Base-by-base conservation (phyloP, 2,797 vertebrate genomes). In the Karalla daura region DNA sequence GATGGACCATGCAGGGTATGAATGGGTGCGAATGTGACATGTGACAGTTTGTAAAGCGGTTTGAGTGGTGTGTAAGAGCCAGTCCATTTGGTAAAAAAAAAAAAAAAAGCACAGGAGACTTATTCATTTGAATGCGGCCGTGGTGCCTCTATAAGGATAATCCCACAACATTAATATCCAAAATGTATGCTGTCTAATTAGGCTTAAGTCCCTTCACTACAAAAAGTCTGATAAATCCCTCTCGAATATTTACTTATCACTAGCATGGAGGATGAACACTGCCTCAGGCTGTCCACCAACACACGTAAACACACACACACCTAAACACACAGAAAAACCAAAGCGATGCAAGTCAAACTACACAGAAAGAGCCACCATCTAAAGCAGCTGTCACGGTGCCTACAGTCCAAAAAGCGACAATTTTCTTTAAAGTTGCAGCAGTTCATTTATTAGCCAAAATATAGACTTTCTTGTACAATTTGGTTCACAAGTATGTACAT, bases 401-500 rank as follows among this genome's bases (percentile, higher is more conserved):
- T 41, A 68, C n/a, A n/a, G 24, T 15, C 53, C 76, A 86, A 81
- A 88, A 88, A 86, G 50, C 66, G 79, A 78, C 79, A 21, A 66
- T 72, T 62, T 69, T n/a, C n/a, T 61, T 88, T 93, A 92, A 97
- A 97, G 95, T 97, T 96, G 95, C 95, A 97, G 95, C 95, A 95
- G 94, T 96, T 98, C 96, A 96, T 98, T 98, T 98, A 99, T 99
- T 98, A 98, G 96, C 96, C 96, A 98, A 99, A 98, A 99, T 98
- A 99, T 96, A 98, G 95, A 97, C 94, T 98, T 98, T 98, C 95
- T 98, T 96, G 96, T 98, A 98, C 98, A 98, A 96, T 98, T 97
- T 95, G 95, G 95, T 96, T 98, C 97, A 97, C 96, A 97, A 95
- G 76, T 98, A 98, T 99, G 95, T 99, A 97, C 97, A 98, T 95